Conservation (phyloP, 1,140 invertebrate genomes). For the Brachionus rubens region DNA sequence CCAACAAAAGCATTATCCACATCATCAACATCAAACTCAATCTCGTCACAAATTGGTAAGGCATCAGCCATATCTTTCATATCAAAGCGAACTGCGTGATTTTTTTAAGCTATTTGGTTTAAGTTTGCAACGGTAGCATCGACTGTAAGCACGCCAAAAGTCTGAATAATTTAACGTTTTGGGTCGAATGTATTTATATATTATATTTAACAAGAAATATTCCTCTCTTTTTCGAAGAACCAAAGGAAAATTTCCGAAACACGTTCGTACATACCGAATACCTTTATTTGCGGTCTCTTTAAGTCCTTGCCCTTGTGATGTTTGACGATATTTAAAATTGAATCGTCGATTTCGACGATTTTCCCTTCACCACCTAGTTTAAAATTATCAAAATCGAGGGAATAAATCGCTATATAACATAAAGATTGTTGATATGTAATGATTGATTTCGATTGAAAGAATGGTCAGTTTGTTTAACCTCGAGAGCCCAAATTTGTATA, state of each 20-base stretch:
- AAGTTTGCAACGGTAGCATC: not conserved
- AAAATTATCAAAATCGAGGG: not conserved
- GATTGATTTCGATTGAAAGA: too few species aligned
- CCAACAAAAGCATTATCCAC: too few species aligned
- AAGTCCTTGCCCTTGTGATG: constrained; percentile 11
- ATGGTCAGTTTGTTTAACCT: too few species aligned
- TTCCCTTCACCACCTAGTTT: not conserved
- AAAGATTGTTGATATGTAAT: not conserved
- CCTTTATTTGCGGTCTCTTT: not conserved
- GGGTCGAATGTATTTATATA: not conserved
- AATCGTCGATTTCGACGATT: not conserved
- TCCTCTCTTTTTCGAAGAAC: not conserved
- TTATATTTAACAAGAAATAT: not conserved
- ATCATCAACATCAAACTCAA: not conserved
- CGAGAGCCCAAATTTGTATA: too few species aligned
- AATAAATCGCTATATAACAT: not conserved
- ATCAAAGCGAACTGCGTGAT: not conserved
- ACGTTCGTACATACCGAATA: constrained; percentile 5
- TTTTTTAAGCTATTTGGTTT: not conserved
- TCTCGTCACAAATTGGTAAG: not conserved
- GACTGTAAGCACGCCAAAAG: not conserved
- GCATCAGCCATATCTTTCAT: not conserved
- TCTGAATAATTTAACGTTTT: not conserved
- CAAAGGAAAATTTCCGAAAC: not conserved
- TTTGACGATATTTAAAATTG: too few species aligned